A percentile compares a stretch with the other conserved stretches of the same genome.
Conservation (phyloP, 2,113 vertebrate species). For the Carettochelys insculpta region DNA sequence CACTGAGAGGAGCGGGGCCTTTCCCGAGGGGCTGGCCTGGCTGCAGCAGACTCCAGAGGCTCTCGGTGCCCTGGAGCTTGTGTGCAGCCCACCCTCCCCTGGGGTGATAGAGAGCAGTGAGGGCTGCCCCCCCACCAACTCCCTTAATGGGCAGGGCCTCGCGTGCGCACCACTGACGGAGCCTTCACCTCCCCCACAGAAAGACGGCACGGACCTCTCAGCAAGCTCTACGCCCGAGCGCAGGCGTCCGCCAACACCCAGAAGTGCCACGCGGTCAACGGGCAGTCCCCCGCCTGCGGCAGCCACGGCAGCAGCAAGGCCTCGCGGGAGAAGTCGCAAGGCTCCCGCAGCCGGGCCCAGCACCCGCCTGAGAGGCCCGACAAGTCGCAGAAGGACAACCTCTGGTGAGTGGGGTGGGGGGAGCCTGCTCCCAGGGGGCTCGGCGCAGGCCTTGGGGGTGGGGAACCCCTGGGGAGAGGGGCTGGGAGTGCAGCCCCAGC, state of each 20-base stretch:
- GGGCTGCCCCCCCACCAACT: too few relatives aligned
- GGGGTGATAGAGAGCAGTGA: accelerated
- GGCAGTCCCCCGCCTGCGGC: constrained; percentile 74
- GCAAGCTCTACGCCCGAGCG: constrained; percentile 84
- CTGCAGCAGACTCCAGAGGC: not conserved
- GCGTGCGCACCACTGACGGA: not conserved
- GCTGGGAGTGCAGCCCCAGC: not conserved
- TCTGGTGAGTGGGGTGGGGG: constrained; percentile 76
- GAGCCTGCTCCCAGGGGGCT: too few relatives aligned
- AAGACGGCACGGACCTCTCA: constrained; percentile 87
- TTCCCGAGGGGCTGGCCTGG: not conserved
- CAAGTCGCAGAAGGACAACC: constrained; percentile 86
- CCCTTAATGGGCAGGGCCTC: not conserved
- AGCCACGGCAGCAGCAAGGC: constrained; percentile 70
- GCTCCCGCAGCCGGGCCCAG: constrained; percentile 70
- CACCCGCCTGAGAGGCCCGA: constrained; percentile 80
- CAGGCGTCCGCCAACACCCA: constrained; percentile 78
- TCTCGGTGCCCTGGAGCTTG: not conserved
- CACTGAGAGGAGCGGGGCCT: not conserved
- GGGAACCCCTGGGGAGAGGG: not conserved
- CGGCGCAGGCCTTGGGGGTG: too few relatives aligned
- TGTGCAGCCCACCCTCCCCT: not conserved
- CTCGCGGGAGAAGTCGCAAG: constrained; percentile 76
- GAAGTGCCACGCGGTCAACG: constrained; percentile 82
- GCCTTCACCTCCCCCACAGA: constrained; percentile 64